Base-by-base conservation (phyloP, 1,140 invertebrate species). In the Lepeophtheirus salmonis region DNA sequence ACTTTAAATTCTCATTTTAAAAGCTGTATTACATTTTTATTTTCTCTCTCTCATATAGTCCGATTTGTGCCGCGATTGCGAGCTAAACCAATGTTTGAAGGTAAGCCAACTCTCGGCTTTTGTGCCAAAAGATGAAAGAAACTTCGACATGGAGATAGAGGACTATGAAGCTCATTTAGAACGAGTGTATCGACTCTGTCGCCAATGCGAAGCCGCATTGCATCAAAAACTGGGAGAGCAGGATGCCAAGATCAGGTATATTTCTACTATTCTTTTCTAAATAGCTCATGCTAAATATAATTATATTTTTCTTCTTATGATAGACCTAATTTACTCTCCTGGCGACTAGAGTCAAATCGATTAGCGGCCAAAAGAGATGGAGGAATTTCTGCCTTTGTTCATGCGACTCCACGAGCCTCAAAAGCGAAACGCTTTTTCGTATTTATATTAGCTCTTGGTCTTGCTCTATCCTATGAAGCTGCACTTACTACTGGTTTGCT, bases 201-300 rank as follows among this genome's bases (percentile, higher is more conserved):
- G 52, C 2, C 17, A 17, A 2, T 54, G 52, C 22, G 52, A 54
- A 54, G 52, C 52, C 16, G 23, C 3, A 20, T 17, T 54, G 16
- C n/a, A n/a, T 17, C 52, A 54, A 20, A 22, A n/a, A n/a, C n/a
- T 54, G 16, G 52, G 52, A 16, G 52, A 54, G 16, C 52, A 54
- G 23, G 52, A 54, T 22, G 18, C 52, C 16, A n/a, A 22, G 22
- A 17, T 54, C 16, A 54, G 23, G 21, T 22, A n/a, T n/a, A n/a
- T n/a, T n/a, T n/a, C n/a, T n/a, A n/a, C n/a, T n/a, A n/a, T n/a
- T n/a, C n/a, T n/a, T n/a, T n/a, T n/a, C n/a, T n/a, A n/a, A n/a
- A n/a, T n/a, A n/a, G n/a, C n/a, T n/a, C n/a, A n/a, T n/a, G n/a
- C n/a, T n/a, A n/a, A n/a, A n/a, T n/a, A n/a, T n/a, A n/a, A n/a